Percentiles rank a stretch among this genome's conserved stretches.
Conservation (phyloP, 1,140 invertebrate genomes). For the Drosophila burlai region DNA sequence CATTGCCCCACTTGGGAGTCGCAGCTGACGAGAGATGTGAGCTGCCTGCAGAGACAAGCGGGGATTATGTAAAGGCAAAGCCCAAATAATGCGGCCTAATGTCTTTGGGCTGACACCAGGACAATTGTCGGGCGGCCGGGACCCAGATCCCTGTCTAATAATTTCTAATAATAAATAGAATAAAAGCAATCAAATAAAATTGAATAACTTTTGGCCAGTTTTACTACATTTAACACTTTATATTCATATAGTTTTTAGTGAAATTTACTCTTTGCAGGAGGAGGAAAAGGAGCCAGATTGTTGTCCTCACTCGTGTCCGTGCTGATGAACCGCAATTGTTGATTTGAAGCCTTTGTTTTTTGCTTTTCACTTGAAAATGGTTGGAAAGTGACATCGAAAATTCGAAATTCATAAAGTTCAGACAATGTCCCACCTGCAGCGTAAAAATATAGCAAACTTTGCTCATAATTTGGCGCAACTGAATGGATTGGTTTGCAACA, state of each 20-base stretch:
- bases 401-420: background rate
- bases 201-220: constrained; percentile 20
- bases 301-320: background rate
- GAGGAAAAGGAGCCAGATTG: background rate
- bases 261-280: background rate
- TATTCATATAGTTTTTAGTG: background rate
- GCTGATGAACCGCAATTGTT: constrained; percentile 44
- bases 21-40: constrained; percentile 21
- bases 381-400: background rate
- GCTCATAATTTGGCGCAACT: background rate
- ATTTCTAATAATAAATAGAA: constrained; percentile 32
- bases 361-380: background rate
- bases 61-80: constrained; percentile 67
- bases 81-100: constrained; percentile 67
- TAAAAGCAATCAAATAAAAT: constrained; percentile 44
- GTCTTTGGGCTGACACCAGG: constrained; percentile 42
- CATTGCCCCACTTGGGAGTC: background rate
- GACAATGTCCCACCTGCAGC: background rate
- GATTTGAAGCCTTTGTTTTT: background rate
- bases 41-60: constrained; percentile 21
- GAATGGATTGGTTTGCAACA: constrained; percentile 12
- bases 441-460: constrained; percentile 11
- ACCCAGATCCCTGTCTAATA: background rate
- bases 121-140: constrained; percentile 27
- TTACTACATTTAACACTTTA: constrained; percentile 22